Evolutionary conservation across 2,113 vertebrate species (phyloP).

Genomic region (Neopipo cinnamomea): DNA sequence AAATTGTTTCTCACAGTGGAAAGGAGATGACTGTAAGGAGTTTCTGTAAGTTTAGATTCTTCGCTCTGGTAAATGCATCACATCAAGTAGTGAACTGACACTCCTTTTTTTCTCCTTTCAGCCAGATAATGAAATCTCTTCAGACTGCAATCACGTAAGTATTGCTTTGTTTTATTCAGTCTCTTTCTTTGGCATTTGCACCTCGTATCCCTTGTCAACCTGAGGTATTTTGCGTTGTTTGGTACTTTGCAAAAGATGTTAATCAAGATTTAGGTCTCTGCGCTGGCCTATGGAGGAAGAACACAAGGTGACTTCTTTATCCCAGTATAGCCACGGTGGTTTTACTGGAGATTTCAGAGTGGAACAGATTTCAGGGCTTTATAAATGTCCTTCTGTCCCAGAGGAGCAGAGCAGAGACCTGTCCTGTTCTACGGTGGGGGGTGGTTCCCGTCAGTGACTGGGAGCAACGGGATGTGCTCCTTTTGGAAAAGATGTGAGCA

Average conservation of each 20-base stretch:
- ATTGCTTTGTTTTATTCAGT: neutral
- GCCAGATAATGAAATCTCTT: slow-evolving; percentile 91
- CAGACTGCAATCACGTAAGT: slow-evolving; percentile 98
- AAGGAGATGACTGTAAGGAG: neutral
- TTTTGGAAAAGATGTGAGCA: neutral
- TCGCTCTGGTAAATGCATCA: neutral
- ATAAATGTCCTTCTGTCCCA: neutral
- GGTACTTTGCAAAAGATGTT: neutral
- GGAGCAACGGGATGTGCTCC: neutral
- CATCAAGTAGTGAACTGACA: neutral
- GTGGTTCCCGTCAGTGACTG: neutral
- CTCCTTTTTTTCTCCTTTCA: slow-evolving; percentile 48
- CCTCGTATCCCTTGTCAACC: neutral
- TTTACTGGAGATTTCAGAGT: neutral
- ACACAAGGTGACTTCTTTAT: neutral
- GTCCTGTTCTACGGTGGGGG: neutral
- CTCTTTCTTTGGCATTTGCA: neutral
- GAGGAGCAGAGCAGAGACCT: neutral
- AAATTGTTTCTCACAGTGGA: neutral
- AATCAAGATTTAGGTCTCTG: neutral
- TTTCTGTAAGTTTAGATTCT: neutral
- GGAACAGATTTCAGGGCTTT: neutral
- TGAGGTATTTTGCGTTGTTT: neutral
- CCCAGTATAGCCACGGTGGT: neutral
- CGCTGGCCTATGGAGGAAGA: neutral